Percentiles rank a stretch among this genome's conserved stretches.
phyloP scores from a whole-genome alignment of 2,113 vertebrate species.

The Zosterops lateralis region DNA sequence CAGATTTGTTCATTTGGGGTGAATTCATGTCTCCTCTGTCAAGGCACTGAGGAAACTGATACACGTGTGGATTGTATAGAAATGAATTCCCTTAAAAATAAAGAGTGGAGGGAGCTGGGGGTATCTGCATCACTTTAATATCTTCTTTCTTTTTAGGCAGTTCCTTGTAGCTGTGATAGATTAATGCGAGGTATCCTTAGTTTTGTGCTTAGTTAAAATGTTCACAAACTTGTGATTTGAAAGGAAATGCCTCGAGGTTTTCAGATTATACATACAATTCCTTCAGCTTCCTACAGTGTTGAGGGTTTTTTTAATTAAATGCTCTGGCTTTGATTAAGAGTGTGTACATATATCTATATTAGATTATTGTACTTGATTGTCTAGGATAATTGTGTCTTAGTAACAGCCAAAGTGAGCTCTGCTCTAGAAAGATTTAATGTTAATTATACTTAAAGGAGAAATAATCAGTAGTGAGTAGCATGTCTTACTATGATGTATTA shows the following conservation, averaged over 20 bases:
- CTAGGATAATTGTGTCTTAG: not conserved
- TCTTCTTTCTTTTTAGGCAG: constrained; percentile 40
- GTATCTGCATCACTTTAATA: not conserved
- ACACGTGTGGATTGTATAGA: accelerated
- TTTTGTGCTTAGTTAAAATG: not conserved
- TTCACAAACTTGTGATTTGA: not conserved
- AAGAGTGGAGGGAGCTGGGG: not conserved
- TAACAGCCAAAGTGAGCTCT: not conserved
- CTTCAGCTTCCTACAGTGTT: not conserved
- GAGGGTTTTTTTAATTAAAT: not conserved
- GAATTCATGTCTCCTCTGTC: not conserved
- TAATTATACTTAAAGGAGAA: not conserved
- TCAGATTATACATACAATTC: not conserved
- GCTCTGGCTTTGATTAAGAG: not conserved
- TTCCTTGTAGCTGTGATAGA: constrained; percentile 5
- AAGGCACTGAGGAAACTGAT: not conserved
- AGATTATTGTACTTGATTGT: not conserved
- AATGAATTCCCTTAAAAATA: not conserved
- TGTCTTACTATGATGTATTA: not conserved
- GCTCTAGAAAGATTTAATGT: not conserved
- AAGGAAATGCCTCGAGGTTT: constrained; percentile 21
- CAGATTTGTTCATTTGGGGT: not conserved
- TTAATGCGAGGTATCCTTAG: constrained; percentile 17
- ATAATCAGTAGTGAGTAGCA: not conserved
- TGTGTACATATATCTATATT: not conserved